A percentile compares a stretch with the other conserved stretches of the same genome.
These are phyloP conservation scores for Brachypteracias leptosomus DNA, from an alignment of 2,113 vertebrate species.

Conservation along the genomic window DNA sequence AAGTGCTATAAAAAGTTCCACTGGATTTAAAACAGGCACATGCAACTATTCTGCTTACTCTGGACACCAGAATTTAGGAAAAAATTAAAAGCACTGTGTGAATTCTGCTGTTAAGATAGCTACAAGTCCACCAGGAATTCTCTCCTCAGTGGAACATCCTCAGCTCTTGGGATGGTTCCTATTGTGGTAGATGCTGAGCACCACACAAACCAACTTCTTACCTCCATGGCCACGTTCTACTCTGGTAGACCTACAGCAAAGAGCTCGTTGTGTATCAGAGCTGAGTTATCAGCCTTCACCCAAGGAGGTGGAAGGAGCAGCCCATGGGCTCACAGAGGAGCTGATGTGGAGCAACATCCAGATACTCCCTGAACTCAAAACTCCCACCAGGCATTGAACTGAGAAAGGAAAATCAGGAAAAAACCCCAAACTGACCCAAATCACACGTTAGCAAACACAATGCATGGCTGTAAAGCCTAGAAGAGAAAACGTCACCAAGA, in stretches of 20 bases:
- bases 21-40: neutral
- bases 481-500: neutral
- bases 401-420: neutral
- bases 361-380: neutral
- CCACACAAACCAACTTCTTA: neutral
- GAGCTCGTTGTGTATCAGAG: accelerated
- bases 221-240: accelerated
- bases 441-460: neutral
- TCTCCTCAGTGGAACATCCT: neutral
- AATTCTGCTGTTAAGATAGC: neutral
- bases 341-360: neutral
- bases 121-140: neutral
- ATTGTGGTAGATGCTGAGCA: neutral
- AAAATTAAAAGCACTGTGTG: accelerated
- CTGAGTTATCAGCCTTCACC: accelerated
- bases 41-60: neutral
- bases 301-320: neutral
- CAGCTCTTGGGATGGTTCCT: neutral
- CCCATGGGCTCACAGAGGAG: neutral
- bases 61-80: neutral
- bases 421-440: neutral
- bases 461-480: neutral
- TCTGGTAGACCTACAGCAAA: neutral
- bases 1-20: neutral
- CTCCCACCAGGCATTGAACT: neutral